Evolutionary conservation across 2,113 vertebrate genomes (phyloP).

Genomic region (Hydrolagus affinis): DNA sequence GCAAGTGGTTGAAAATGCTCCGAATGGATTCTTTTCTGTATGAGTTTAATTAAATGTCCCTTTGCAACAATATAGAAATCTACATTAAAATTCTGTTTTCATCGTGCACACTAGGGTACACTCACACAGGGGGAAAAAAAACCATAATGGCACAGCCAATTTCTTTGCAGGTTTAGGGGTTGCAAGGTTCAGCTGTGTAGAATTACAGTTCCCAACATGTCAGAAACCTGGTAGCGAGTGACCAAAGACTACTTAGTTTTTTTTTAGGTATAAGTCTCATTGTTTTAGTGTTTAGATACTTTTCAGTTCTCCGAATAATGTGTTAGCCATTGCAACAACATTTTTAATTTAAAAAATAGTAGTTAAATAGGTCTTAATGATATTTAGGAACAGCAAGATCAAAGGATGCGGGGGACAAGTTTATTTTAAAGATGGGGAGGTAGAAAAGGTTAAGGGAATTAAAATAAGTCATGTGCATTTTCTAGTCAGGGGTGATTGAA

Average conservation of each 20-base stretch:
- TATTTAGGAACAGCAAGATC: too few relatives aligned
- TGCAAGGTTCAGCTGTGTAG: neutral
- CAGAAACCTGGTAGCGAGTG: neutral
- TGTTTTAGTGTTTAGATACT: too few relatives aligned
- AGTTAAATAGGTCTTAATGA: too few relatives aligned
- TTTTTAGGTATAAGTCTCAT: too few relatives aligned
- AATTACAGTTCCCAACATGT: neutral
- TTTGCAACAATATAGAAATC: neutral
- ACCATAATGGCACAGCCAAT: neutral
- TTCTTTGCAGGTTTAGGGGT: neutral
- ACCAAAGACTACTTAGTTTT: neutral
- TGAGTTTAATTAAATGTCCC: slow-evolving; percentile 16
- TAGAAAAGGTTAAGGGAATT: too few relatives aligned
- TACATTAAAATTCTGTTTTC: neutral
- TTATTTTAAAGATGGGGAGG: too few relatives aligned
- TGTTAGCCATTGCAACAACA: too few relatives aligned
- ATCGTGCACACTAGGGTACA: too few relatives aligned
- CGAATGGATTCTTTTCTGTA: neutral
- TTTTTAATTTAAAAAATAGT: neutral
- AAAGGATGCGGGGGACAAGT: too few relatives aligned
- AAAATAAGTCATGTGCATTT: too few relatives aligned
- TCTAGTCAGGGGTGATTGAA: too few relatives aligned
- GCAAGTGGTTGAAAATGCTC: neutral
- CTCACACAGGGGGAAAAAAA: neutral
- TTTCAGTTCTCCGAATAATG: too few relatives aligned